Conservation (phyloP, 37 sponge, comb jelly and placozoan genomes). For the Halisarca cf. caerulea region DNA sequence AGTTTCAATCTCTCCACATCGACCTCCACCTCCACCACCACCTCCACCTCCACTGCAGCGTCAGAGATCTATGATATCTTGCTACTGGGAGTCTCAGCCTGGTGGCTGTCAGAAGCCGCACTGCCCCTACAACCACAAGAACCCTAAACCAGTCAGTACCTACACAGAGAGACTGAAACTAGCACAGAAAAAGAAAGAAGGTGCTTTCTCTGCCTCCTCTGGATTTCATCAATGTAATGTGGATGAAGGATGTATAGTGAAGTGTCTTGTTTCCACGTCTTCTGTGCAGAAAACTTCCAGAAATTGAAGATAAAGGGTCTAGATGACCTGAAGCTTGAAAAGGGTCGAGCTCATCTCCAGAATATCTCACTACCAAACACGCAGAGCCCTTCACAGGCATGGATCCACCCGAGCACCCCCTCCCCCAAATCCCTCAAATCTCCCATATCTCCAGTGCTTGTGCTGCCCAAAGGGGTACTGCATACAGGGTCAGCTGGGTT, state of each 20-base stretch:
- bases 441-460: background rate
- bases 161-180: conserved; percentile 34
- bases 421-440: too few species aligned
- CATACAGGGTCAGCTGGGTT: background rate
- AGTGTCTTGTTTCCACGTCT: background rate
- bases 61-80: conserved; percentile 67
- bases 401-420: too few species aligned
- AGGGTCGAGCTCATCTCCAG: background rate
- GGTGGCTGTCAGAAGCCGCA: conserved; percentile 70
- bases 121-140: conserved; percentile 70
- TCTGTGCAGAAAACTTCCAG: conserved; percentile 7
- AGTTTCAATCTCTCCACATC: too few species aligned
- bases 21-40: too few species aligned
- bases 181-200: conserved; percentile 29
- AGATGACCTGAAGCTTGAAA: conserved; percentile 51
- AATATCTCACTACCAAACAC: too few species aligned
- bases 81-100: conserved; percentile 83
- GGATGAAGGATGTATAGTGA: background rate
- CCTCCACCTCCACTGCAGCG: conserved; percentile 44
- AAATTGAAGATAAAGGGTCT: conserved; percentile 51
- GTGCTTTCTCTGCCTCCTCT: background rate
- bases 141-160: conserved; percentile 21
- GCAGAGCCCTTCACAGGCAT: too few species aligned
- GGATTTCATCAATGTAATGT: background rate
- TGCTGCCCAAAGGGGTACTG: background rate